Base-by-base conservation (phyloP, 1,140 invertebrate species). In the Pachypsylla venusta region DNA sequence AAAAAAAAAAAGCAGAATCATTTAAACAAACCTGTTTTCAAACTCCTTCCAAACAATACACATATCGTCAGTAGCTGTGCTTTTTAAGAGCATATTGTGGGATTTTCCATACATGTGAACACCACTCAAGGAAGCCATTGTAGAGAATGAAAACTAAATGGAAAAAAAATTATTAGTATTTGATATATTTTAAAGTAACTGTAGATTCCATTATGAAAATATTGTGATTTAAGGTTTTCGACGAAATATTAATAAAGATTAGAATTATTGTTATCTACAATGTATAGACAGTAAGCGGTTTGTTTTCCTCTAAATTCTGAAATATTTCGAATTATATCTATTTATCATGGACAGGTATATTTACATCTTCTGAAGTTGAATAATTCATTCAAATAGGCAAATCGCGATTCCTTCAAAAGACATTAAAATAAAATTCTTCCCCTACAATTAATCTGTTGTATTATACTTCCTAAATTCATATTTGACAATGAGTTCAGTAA, bases 31-130 rank as follows among this genome's bases (percentile, higher is more conserved):
- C 42, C 42, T 48, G 16, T 48, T 48, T 48, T 48, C 42, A 48
- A 80, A 87, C 67, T 84, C 84, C 66, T 81, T 83, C 87, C 87
- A 90, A 40, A 81, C 75, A 57, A 89, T 71, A 25, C 77, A 79
- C 62, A 82, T 79, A 66, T 86, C 81, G 54, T 82, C 76, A 42
- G 82, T 81, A 53, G 78, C 69, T 0, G 84, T 83, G 22, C 77
- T 77, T 28, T 82, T 67, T 4, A 90, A 67, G 63, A 78, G 73
- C 35, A 85, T 75, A 35, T 79, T 77, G 57, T 85, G 80, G 2
- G 81, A 81, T 67, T 83, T 84, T 1, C 84, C 77, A 73, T 87
- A 89, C 79, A 89, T 84, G 63, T 88, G 84, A n/a, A 89, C 80
- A 4, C 85, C 85, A 75, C 88, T 88, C 20, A 89, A 66, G 1